A percentile compares a stretch with the other conserved stretches of the same genome.
These are phyloP conservation scores for Callopanchax toddi DNA, from an alignment of 2,113 vertebrate species.

Conservation along the genomic window DNA sequence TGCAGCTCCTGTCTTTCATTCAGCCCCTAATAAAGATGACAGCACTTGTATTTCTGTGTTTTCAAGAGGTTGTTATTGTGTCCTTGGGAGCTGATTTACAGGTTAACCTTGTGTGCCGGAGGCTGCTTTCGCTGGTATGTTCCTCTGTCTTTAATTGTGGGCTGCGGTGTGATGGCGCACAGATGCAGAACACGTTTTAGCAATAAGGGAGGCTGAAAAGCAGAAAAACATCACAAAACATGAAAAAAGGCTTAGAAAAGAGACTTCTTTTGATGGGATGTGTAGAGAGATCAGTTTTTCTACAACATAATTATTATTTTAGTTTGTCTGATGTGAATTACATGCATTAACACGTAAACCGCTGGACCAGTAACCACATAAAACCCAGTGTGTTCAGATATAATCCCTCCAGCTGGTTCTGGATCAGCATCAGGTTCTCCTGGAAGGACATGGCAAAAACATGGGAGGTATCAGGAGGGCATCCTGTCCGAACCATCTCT, in stretches of 20 bases:
- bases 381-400: too few relatives aligned
- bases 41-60: slow-evolving; percentile 63
- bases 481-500: too few relatives aligned
- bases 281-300: not conserved
- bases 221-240: not conserved
- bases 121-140: slow-evolving; percentile 54
- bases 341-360: not conserved
- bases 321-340: not conserved
- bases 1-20: slow-evolving; percentile 71
- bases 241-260: not conserved
- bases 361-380: not conserved
- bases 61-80: slow-evolving; percentile 66
- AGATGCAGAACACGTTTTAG: slow-evolving; percentile 17
- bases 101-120: slow-evolving; percentile 49
- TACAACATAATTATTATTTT: not conserved
- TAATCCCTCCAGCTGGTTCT: too few relatives aligned
- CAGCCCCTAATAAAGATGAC: slow-evolving; percentile 69
- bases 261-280: not conserved
- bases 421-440: too few relatives aligned
- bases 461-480: too few relatives aligned
- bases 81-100: slow-evolving; percentile 74
- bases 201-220: not conserved
- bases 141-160: slow-evolving; percentile 63
- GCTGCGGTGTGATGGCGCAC: slow-evolving; percentile 6
- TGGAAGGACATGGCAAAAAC: too few relatives aligned